A percentile compares a stretch with the other conserved stretches of the same genome.
phyloP scores from a whole-genome alignment of 2,888 invertebrate genomes.

The Drosophila greeni region DNA sequence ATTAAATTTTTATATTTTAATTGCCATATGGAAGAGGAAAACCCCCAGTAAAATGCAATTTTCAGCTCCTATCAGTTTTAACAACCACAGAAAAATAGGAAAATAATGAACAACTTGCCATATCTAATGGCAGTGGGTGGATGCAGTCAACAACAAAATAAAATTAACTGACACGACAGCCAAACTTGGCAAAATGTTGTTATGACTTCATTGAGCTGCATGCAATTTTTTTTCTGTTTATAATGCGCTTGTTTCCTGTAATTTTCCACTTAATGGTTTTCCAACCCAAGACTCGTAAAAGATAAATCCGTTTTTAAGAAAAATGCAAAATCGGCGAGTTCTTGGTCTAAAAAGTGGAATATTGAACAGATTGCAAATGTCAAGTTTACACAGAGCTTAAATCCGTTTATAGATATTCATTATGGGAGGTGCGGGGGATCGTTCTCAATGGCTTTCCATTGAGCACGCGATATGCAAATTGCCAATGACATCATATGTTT shows the following conservation, averaged over 20 bases:
- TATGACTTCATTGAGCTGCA: slow-evolving; percentile 53
- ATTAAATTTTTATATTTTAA: not conserved
- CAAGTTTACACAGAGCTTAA: slow-evolving; percentile 42
- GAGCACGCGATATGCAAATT: slow-evolving; percentile 61
- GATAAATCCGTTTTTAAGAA: slow-evolving; percentile 48
- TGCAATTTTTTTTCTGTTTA: slow-evolving; percentile 44
- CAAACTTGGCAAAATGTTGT: slow-evolving; percentile 31
- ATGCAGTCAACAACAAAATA: slow-evolving; percentile 26
- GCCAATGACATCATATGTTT: slow-evolving; percentile 67
- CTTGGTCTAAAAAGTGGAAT: slow-evolving; percentile 23
- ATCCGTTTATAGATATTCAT: slow-evolving; percentile 51
- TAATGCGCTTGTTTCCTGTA: slow-evolving; percentile 29
- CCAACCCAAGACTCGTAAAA: slow-evolving; percentile 7
- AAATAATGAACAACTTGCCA: slow-evolving; percentile 28
- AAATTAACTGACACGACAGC: slow-evolving; percentile 30
- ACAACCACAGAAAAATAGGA: slow-evolving; percentile 4
- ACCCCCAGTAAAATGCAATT: slow-evolving; percentile 7
- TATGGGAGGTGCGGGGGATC: slow-evolving; percentile 60
- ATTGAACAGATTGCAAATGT: slow-evolving; percentile 35
- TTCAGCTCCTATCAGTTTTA: slow-evolving; percentile 8
- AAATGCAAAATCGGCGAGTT: slow-evolving; percentile 37
- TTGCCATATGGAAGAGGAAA: slow-evolving; percentile 6
- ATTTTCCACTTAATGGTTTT: slow-evolving; percentile 59
- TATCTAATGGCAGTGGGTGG: slow-evolving; percentile 42
- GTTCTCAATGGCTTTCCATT: slow-evolving; percentile 60